Percentiles rank a stretch among this genome's conserved stretches.
These are phyloP conservation scores for Barypeithes pellucidus DNA, from an alignment of 2,888 invertebrate species.

Conservation along the genomic window DNA sequence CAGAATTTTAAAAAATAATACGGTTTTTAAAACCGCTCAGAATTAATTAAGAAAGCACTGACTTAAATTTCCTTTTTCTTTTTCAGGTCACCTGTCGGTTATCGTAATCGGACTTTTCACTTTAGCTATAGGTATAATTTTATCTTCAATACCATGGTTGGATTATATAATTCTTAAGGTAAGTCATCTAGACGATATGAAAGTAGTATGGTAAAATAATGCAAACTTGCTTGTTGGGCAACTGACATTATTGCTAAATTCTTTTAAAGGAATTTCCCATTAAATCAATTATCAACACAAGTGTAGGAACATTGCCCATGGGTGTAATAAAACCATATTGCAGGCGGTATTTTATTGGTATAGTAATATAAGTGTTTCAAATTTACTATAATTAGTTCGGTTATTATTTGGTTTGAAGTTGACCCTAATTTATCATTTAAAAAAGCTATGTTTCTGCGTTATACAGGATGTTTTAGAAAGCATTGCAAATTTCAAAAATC, in stretches of 20 bases:
- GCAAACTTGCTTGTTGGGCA: constrained; percentile 14
- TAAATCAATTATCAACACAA: constrained; percentile 1
- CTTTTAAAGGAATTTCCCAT: constrained; percentile 12
- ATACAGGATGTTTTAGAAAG: no score
- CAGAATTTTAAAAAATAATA: background rate
- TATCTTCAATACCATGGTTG: constrained; percentile 90
- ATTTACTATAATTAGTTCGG: no score
- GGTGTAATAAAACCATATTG: constrained; percentile 2
- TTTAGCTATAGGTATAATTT: constrained; percentile 84
- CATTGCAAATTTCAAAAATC: no score
- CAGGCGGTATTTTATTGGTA: background rate
- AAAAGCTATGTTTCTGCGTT: no score
- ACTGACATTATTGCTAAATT: constrained; percentile 20
- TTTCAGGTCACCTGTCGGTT: constrained; percentile 87
- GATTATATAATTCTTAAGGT: constrained; percentile 91
- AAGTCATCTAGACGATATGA: constrained; percentile 60
- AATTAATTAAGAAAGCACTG: background rate
- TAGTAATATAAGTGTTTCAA: background rate
- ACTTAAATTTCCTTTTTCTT: constrained; percentile 61
- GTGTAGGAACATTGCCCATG: background rate
- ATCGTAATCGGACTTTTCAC: constrained; percentile 87
- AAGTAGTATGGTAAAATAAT: constrained; percentile 7
- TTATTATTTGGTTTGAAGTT: no score
- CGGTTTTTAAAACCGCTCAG: background rate
- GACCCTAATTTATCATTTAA: no score